These are phyloP conservation scores for Sander lucioperca DNA, from an alignment of 2,113 vertebrate species.

Conservation along the genomic window DNA sequence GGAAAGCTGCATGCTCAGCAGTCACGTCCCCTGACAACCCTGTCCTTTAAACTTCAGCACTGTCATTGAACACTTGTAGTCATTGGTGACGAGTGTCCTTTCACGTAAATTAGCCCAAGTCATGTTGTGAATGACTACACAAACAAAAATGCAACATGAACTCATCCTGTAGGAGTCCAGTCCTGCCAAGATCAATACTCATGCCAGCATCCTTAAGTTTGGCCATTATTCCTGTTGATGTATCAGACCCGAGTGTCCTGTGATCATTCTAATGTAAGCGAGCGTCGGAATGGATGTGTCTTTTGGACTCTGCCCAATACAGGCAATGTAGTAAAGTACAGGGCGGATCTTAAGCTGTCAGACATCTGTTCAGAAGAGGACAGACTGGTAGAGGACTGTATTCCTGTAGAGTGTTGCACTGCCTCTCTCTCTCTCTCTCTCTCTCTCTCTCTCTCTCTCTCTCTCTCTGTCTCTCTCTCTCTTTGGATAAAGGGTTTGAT, in stretches of 20 bases:
- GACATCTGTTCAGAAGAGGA: slow-evolving; percentile 27
- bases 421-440: neutral
- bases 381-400: neutral
- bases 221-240: slow-evolving; percentile 55
- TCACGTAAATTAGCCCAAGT: slow-evolving; percentile 39
- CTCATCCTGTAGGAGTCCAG: slow-evolving; percentile 21
- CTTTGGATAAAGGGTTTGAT: slow-evolving; percentile 3
- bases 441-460: neutral
- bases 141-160: slow-evolving; percentile 36
- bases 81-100: slow-evolving; percentile 36
- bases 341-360: slow-evolving; percentile 32
- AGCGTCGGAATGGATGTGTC: slow-evolving; percentile 43
- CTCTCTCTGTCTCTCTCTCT: neutral
- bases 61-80: slow-evolving; percentile 39
- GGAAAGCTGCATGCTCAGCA: slow-evolving; percentile 41
- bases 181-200: slow-evolving; percentile 51
- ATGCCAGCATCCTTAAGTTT: slow-evolving; percentile 35
- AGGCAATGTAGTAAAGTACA: slow-evolving; percentile 39
- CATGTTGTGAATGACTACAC: slow-evolving; percentile 33
- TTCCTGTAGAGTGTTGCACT: neutral
- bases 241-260: slow-evolving; percentile 47
- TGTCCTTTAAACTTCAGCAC: slow-evolving; percentile 49
- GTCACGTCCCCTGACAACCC: slow-evolving; percentile 12
- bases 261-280: slow-evolving; percentile 46
- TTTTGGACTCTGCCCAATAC: slow-evolving; percentile 50